Percentiles rank a stretch among this genome's conserved stretches.
Evolutionary conservation across 2,113 vertebrate species (phyloP).

Genomic region (Dipodomys spectabilis): DNA sequence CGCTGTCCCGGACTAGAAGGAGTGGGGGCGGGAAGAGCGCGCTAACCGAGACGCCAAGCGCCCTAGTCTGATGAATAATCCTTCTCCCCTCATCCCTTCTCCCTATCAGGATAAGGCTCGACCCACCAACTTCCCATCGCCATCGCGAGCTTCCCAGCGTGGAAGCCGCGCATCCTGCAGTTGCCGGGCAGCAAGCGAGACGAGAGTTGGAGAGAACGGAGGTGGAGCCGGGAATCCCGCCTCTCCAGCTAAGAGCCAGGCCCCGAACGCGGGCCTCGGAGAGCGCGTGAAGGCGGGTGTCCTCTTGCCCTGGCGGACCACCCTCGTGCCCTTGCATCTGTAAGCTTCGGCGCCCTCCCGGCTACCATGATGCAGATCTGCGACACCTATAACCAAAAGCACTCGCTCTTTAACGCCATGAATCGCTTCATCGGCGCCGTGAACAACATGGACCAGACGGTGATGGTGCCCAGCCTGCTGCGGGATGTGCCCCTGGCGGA

Average conservation of each 20-base stretch:
- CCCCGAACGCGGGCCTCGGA: background rate
- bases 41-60: background rate
- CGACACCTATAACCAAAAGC: conserved; percentile 93
- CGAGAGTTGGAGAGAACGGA: background rate
- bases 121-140: conserved; percentile 40
- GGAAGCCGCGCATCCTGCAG: conserved; percentile 14
- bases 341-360: conserved; percentile 49
- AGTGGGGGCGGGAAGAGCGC: background rate
- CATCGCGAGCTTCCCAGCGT: conserved; percentile 57
- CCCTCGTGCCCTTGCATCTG: background rate
- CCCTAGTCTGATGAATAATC: conserved; percentile 28
- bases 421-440: conserved; percentile 96
- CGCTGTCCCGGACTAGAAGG: background rate
- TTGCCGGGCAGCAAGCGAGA: background rate
- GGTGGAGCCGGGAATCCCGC: conserved; percentile 4
- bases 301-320: background rate
- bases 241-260: background rate
- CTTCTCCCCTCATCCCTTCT: background rate
- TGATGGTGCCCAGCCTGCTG: conserved; percentile 96
- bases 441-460: conserved; percentile 98
- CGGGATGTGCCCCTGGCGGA: conserved; percentile 94
- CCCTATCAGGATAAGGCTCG: conserved; percentile 43
- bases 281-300: conserved; percentile 42
- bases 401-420: conserved; percentile 95
- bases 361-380: conserved; percentile 92